These are phyloP conservation scores for Parauchenoglanis punctatus DNA, from an alignment of 2,797 vertebrate species.

Conservation along the genomic window DNA sequence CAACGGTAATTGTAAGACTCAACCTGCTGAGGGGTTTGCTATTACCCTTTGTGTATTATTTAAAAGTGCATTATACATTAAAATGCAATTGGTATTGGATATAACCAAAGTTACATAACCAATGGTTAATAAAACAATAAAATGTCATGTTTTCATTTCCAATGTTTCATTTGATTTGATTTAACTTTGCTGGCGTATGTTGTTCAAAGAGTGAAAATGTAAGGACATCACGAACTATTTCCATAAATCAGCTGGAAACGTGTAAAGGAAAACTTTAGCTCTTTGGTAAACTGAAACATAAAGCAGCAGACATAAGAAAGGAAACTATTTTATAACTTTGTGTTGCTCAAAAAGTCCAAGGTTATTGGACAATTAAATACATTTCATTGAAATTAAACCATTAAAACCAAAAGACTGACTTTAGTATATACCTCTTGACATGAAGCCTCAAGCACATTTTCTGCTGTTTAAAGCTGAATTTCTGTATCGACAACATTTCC, in stretches of 20 bases:
- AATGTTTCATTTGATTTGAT: background rate
- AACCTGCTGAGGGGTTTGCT: background rate
- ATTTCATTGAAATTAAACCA: background rate
- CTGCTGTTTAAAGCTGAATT: no score
- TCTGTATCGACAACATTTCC: background rate
- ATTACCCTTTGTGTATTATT: background rate
- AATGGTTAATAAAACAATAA: background rate
- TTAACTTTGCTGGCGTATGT: background rate
- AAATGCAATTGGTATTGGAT: background rate
- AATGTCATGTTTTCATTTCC: constrained; percentile 12
- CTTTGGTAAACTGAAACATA: background rate
- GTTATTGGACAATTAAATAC: background rate
- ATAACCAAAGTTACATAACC: background rate
- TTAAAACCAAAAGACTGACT: background rate
- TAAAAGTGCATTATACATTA: background rate
- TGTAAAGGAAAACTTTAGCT: background rate
- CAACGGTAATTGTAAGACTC: background rate
- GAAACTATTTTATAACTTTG: background rate
- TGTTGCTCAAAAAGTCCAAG: background rate
- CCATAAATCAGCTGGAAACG: background rate
- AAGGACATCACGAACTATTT: background rate
- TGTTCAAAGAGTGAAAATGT: background rate
- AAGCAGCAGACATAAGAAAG: background rate
- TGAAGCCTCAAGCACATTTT: background rate
- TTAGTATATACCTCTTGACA: background rate